phyloP scores from a whole-genome alignment of 1,140 invertebrate genomes.

The Tetramorium parvispinum region DNA sequence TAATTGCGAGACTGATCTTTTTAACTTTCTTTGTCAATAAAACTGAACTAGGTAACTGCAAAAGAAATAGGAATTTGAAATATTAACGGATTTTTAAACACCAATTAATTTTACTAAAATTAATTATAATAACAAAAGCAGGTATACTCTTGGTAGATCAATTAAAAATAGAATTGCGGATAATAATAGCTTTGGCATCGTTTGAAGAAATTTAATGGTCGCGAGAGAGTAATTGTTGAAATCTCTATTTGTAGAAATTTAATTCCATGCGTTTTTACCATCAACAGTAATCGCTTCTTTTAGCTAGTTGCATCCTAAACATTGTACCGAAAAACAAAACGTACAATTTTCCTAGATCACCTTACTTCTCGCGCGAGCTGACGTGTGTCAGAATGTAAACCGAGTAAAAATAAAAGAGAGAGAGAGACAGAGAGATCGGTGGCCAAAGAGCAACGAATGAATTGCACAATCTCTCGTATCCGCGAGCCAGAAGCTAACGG shows the following conservation, averaged over 20 bases:
- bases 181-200: constrained; percentile 38
- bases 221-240: neutral
- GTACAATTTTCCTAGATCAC: neutral
- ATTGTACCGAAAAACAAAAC: neutral
- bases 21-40: neutral
- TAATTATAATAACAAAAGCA: neutral
- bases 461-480: constrained; percentile 80
- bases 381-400: constrained; percentile 41
- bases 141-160: neutral
- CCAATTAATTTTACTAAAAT: constrained; percentile 15
- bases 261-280: neutral
- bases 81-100: neutral
- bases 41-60: neutral
- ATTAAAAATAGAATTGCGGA: constrained; percentile 34
- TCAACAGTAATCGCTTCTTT: neutral
- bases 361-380: neutral
- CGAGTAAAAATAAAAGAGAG: constrained; percentile 41
- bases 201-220: neutral
- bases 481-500: constrained; percentile 71
- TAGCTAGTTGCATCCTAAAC: neutral
- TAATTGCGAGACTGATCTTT: neutral
- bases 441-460: constrained; percentile 79
- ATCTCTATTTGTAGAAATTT: neutral
- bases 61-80: neutral
- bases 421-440: constrained; percentile 19